These are phyloP conservation scores for Cephus spinipes DNA, from an alignment of 2,888 invertebrate species.

Conservation along the genomic window DNA sequence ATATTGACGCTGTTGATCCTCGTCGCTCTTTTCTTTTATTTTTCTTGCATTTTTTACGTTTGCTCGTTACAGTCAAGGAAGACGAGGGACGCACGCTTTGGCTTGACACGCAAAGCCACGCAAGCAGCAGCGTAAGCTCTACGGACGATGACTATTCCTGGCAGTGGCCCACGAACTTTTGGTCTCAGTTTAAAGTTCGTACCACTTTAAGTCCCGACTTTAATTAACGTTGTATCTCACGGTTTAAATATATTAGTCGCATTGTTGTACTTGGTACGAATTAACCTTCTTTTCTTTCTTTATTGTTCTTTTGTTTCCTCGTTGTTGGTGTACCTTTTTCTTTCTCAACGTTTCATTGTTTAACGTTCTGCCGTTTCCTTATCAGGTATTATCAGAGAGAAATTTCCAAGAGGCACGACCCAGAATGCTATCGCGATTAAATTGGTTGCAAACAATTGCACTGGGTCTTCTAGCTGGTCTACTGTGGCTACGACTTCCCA, in stretches of 20 bases:
- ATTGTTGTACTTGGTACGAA: neutral
- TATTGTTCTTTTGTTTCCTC: neutral
- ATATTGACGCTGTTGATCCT: neutral
- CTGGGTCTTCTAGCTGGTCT: conserved; percentile 80
- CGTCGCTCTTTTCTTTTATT: neutral
- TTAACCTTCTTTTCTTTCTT: neutral
- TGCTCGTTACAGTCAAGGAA: conserved; percentile 68
- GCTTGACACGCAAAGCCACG: conserved; percentile 78
- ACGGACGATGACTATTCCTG: conserved; percentile 75
- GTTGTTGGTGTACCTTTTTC: neutral
- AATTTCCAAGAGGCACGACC: conserved; percentile 82
- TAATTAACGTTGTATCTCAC: neutral
- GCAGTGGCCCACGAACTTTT: conserved; percentile 82
- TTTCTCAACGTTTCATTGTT: neutral
- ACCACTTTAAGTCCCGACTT: neutral
- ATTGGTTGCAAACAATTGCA: conserved; percentile 82
- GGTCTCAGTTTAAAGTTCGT: conserved; percentile 78
- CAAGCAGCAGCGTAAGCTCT: conserved; percentile 74
- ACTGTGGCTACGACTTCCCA: conserved; percentile 83
- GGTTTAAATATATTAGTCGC: neutral
- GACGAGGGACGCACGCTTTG: conserved; percentile 77
- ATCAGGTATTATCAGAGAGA: conserved; percentile 76
- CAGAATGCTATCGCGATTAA: conserved; percentile 80
- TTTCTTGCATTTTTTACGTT: neutral
- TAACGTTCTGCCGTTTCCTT: conserved; percentile 1